Percentiles rank a stretch among this genome's conserved stretches.
Conservation (phyloP, 2,888 invertebrate genomes). For the Chirona hameri region DNA sequence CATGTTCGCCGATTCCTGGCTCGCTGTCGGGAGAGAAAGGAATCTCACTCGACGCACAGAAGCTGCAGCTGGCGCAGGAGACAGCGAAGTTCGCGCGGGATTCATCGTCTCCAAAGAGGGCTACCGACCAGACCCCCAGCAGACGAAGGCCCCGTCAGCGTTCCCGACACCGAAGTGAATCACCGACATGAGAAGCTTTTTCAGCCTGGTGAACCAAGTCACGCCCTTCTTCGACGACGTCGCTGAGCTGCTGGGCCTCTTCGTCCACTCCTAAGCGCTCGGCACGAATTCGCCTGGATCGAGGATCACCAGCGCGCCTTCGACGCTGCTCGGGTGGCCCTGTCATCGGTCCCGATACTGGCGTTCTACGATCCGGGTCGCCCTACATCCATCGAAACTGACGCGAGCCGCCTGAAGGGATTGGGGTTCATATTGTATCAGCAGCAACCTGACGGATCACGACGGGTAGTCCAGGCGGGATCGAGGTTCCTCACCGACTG, state of each 20-base stretch:
- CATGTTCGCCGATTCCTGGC: background rate
- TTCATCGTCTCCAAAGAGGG: no score
- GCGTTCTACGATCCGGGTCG: background rate
- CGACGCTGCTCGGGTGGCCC: no score
- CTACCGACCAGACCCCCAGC: no score
- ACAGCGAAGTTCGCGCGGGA: no score
- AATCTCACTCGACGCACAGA: background rate
- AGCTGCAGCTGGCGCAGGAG: background rate
- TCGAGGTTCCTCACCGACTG: background rate
- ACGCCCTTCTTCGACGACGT: background rate
- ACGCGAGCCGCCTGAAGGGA: no score
- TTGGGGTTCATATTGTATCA: no score
- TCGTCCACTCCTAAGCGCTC: background rate
- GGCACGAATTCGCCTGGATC: background rate
- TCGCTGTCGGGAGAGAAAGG: background rate
- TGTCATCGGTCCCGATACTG: no score
- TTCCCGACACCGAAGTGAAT: no score
- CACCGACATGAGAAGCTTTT: background rate
- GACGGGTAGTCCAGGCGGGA: background rate
- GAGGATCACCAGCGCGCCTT: no score
- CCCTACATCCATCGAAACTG: no score
- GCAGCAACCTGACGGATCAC: background rate
- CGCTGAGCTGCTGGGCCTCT: background rate
- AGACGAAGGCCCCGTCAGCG: background rate
- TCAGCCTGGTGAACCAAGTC: no score